These are phyloP conservation scores for Asbolus verrucosus DNA, from an alignment of 1,140 invertebrate genomes.

Conservation along the genomic window DNA sequence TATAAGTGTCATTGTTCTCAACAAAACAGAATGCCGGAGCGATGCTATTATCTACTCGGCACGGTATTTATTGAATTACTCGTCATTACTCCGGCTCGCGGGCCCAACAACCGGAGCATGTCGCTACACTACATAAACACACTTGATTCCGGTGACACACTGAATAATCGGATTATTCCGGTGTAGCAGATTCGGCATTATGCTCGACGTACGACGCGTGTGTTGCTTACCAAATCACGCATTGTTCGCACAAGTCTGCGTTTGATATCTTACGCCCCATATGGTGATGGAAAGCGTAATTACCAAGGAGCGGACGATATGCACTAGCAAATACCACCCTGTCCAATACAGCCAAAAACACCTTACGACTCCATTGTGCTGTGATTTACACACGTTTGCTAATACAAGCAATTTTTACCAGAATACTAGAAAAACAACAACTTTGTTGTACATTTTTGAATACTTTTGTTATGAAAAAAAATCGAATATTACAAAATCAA, in stretches of 20 bases:
- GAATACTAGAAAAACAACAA: too few relatives aligned
- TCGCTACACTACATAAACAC: constrained; percentile 31
- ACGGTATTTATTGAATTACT: constrained; percentile 52
- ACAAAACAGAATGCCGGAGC: constrained; percentile 53
- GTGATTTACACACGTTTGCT: too few relatives aligned
- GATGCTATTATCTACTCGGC: constrained; percentile 52
- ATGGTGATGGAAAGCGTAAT: neutral
- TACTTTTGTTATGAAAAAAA: too few relatives aligned
- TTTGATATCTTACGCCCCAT: constrained; percentile 23
- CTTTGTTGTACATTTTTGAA: too few relatives aligned
- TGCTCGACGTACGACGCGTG: constrained; percentile 31
- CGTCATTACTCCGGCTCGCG: constrained; percentile 43
- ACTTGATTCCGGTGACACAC: constrained; percentile 35
- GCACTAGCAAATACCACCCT: too few relatives aligned
- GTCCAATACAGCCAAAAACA: too few relatives aligned
- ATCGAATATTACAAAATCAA: too few relatives aligned
- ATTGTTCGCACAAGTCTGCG: constrained; percentile 13
- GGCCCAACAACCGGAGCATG: constrained; percentile 23
- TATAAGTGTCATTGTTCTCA: constrained; percentile 57
- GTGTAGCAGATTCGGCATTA: constrained; percentile 10
- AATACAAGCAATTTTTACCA: too few relatives aligned
- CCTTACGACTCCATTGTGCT: too few relatives aligned
- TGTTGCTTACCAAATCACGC: constrained; percentile 36
- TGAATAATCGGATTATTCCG: constrained; percentile 22
- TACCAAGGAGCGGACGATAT: too few relatives aligned